These are phyloP conservation scores for Samia ricini DNA, from an alignment of 1,140 invertebrate species.

Conservation along the genomic window DNA sequence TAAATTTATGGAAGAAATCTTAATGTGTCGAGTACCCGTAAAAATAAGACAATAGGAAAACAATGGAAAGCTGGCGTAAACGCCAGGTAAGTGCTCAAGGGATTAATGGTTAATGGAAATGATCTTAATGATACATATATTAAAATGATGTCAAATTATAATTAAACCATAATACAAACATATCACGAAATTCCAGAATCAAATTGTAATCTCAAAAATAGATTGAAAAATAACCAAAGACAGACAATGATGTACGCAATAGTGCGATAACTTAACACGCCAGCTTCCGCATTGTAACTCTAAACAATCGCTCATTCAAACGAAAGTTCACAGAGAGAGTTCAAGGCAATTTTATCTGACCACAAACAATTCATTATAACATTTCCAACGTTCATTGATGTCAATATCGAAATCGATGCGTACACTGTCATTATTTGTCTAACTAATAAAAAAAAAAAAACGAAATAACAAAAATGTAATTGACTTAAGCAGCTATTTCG, in stretches of 20 bases:
- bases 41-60: too few species aligned
- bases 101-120: too few species aligned
- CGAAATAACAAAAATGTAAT: slow-evolving; percentile 35
- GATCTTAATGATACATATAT: too few species aligned
- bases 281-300: slow-evolving; percentile 5
- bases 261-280: slow-evolving; percentile 6
- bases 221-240: not conserved
- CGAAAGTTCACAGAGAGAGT: slow-evolving; percentile 12
- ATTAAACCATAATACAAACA: not conserved
- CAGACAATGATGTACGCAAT: not conserved
- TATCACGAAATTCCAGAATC: too few species aligned
- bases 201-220: too few species aligned
- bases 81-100: too few species aligned
- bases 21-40: too few species aligned
- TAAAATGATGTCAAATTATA: not conserved
- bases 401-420: slow-evolving; percentile 31
- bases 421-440: slow-evolving; percentile 33
- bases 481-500: slow-evolving; percentile 43
- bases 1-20: too few species aligned
- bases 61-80: too few species aligned
- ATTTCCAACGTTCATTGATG: slow-evolving; percentile 20
- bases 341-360: slow-evolving; percentile 4
- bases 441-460: slow-evolving; percentile 26
- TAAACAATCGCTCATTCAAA: slow-evolving; percentile 6
- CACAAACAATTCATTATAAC: slow-evolving; percentile 2